These are phyloP conservation scores for Lepisosteus oculatus DNA, from an alignment of 2,113 vertebrate genomes.

Conservation along the genomic window DNA sequence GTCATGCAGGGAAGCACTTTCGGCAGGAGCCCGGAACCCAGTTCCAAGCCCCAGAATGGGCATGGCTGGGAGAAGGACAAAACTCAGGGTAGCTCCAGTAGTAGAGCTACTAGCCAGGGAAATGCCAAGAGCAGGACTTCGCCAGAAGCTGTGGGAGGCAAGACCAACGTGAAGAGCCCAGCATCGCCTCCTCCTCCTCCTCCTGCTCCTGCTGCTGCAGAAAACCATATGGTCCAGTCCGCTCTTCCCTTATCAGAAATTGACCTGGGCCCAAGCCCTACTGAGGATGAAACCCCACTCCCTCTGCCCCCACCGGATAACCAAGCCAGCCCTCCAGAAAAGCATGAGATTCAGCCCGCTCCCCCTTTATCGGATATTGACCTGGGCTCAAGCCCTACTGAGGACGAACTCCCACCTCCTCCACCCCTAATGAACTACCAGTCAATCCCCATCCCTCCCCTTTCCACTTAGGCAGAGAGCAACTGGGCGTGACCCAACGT, in stretches of 20 bases:
- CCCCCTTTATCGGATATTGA: conserved; percentile 11
- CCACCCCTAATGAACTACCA: neutral
- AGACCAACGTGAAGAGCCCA: no score
- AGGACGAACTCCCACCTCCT: neutral
- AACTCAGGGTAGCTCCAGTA: neutral
- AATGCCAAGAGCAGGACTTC: no score
- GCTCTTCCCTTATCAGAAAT: neutral
- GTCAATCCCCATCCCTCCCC: neutral
- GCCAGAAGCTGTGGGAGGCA: no score
- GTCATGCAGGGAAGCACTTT: conserved; percentile 27
- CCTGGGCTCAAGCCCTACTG: neutral
- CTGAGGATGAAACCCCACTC: neutral
- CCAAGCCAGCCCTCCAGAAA: neutral
- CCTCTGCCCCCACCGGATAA: neutral
- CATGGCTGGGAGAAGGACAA: neutral
- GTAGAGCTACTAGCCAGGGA: no score
- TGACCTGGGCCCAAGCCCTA: neutral
- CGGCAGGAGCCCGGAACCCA: conserved; percentile 11
- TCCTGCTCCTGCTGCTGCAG: neutral
- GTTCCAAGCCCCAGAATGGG: conserved; percentile 13
- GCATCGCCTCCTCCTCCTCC: neutral
- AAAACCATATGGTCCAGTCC: neutral
- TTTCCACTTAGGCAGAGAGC: neutral
- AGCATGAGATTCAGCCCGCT: neutral
- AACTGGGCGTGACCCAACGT: no score